Evolutionary conservation across 1,140 invertebrate genomes (phyloP), one percentile per base, ranked within the genome.

Genomic region (Pseudachorutes palmiensis): DNA sequence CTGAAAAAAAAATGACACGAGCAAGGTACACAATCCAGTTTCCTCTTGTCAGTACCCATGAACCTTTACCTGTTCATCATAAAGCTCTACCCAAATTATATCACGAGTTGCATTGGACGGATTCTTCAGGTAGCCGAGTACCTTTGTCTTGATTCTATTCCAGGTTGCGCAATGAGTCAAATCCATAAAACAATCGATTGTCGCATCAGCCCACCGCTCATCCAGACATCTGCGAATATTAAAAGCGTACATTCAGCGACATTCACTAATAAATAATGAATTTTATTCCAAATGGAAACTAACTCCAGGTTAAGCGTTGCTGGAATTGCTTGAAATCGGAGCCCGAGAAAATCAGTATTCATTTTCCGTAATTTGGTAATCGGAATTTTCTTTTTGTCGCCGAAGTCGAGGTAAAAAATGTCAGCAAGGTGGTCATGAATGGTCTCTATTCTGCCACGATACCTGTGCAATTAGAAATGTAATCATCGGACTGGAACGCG

Each of bases 311-410:
- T 70, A 31, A 73, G 58, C 2, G 72, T 68, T 0, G 69, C 72
- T 60, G 69, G 63, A 30, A 73, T 66, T 16, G 72, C 72, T 58
- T 73, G 72, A 51, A 69, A 73, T 62, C 61, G 63, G 19, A 73
- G 33, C 29, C 63, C 32, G 9, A 71, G 41, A 49, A 69, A 70
- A n/a, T 67, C 57, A 32, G 69, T 55, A 30, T 61, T 33, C 19
- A 73, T 57, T 41, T 45, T 5, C 22, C 62, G 51, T 1, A 73
- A 28, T n/a, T 70, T 33, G n/a, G 33, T 36, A 0, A 57, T 29
- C 12, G 33, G 31, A 33, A 68, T 19, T 24, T 55, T 49, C 26
- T 45, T 22, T 33, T 30, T 48, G 31, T 71, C 66, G 0, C 72
- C 72, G 30, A 69, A 73, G 58, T 73, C 72, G 5, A 73, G 67